These are phyloP conservation scores for Zygogramma bicolorata DNA, from an alignment of 2,888 invertebrate genomes.

Conservation along the genomic window DNA sequence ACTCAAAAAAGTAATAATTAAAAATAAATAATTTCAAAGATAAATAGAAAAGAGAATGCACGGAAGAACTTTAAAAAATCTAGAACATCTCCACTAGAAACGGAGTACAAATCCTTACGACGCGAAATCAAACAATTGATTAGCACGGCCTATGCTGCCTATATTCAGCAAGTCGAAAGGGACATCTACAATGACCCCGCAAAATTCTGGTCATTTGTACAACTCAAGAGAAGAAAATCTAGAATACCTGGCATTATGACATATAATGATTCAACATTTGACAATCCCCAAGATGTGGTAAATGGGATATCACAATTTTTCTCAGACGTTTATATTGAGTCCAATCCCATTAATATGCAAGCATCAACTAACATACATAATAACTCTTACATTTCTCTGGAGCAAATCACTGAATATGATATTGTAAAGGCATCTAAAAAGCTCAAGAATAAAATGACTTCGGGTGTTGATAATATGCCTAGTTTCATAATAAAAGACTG, in stretches of 20 bases:
- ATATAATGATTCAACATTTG: not conserved
- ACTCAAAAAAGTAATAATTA: conserved; percentile 8
- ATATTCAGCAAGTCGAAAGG: not conserved
- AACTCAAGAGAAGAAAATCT: conserved; percentile 11
- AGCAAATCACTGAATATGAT: conserved; percentile 2
- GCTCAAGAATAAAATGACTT: conserved; percentile 29
- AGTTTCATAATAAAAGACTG: too few relatives aligned
- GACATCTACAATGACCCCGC: conserved; percentile 6
- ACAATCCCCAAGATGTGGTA: conserved; percentile 11
- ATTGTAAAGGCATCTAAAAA: conserved; percentile 8
- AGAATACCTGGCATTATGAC: conserved; percentile 18
- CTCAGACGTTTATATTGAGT: conserved; percentile 6
- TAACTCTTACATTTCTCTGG: not conserved
- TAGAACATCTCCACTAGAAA: not conserved
- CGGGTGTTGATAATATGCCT: too few relatives aligned
- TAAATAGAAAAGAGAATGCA: conserved; percentile 12
- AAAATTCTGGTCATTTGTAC: conserved; percentile 18
- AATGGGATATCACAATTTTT: conserved; percentile 15
- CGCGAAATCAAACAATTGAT: conserved; percentile 12
- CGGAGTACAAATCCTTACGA: not conserved
- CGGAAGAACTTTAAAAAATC: conserved; percentile 7
- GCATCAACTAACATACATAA: not conserved
- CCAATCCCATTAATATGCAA: not conserved
- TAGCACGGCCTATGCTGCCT: not conserved
- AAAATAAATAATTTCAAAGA: conserved; percentile 6